A percentile compares a stretch with the other conserved stretches of the same genome.
These are phyloP conservation scores for Sterrhoptilus dennistouni DNA, from an alignment of 2,113 vertebrate species.

Conservation along the genomic window DNA sequence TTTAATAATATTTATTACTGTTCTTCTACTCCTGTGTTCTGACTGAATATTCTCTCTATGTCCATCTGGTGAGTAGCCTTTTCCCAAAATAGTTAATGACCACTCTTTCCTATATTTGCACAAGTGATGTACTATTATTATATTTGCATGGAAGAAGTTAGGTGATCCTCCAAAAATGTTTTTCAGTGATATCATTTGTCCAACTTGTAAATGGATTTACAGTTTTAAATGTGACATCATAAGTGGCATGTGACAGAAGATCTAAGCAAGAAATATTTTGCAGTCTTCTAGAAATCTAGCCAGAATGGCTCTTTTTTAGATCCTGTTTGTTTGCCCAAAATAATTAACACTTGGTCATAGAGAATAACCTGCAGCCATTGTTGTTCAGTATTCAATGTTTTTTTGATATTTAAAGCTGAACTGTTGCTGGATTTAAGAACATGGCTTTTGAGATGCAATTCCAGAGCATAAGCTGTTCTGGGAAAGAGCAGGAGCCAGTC, in stretches of 20 bases:
- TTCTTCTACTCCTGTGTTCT: slow-evolving; percentile 24
- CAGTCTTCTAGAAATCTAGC: not conserved
- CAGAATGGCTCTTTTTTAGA: not conserved
- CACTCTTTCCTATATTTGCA: not conserved
- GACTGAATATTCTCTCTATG: slow-evolving; percentile 5
- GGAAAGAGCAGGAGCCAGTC: not conserved
- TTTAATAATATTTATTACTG: slow-evolving; percentile 42
- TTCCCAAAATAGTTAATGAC: slow-evolving; percentile 40
- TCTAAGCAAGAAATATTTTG: not conserved
- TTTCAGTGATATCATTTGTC: not conserved
- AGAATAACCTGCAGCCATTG: not conserved
- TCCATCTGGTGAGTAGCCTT: slow-evolving; percentile 9
- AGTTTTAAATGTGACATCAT: not conserved
- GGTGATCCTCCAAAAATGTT: not conserved
- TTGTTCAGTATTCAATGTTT: not conserved
- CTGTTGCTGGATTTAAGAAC: not conserved
- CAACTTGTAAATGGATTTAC: not conserved
- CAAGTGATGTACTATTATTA: not conserved
- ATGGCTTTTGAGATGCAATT: not conserved
- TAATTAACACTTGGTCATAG: not conserved
- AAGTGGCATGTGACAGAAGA: not conserved
- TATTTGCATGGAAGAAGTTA: slow-evolving; percentile 7
- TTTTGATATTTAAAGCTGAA: not conserved
- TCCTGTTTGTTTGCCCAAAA: not conserved
- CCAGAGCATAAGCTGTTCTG: not conserved